Base-by-base conservation (phyloP, 2,113 vertebrate genomes). In the Tyto alba region DNA sequence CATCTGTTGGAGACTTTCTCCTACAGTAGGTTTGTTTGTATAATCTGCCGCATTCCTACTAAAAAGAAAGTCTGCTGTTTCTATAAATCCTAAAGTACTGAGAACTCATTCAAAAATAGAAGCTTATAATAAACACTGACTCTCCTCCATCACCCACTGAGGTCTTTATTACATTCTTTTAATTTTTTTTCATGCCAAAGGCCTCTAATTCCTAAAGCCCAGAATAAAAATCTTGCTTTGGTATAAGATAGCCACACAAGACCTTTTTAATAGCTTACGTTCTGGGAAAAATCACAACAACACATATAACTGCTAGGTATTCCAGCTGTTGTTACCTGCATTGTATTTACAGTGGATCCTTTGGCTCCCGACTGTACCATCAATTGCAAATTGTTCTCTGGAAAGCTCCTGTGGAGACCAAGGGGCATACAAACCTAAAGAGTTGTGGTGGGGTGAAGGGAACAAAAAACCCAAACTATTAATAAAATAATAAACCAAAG, bases 311-410 rank as follows among this genome's bases (percentile, higher is more conserved):
- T 83, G 55, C 40, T 41, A 25, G 79, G 21, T 16, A 16, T 45
- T 59, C 27, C 16, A 60, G 72, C 48, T 73, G 15, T 3, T 32
- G 41, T 84, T 95, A 96, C 99, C 99, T 99, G 99, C 99, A 99
- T 99, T 10, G 99, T 99, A 97, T 99, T 99, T 27, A 99, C 99
- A 23, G 99, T 99, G 3, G 99, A 99, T 19, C 99, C 99, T 93
- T 99, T 99, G 84, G 99, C 99, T 97, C 99, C 99, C 13, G 99
- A 99, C 76, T 99, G 99, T 27, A 99, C 99, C 99, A 99, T 99
- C 97, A 99, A 95, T 95, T 99, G 99, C 68, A 99, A 98, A 97
- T 99, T 99, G 98, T 99, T 99, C 84, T 99, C 99, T 29, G 99
- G 99, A 95, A 99, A 99, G 40, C 97, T 97, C 48, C 99, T 98